Base-by-base conservation (phyloP, 2,888 invertebrate species). In the Hyposoter dolosus region DNA sequence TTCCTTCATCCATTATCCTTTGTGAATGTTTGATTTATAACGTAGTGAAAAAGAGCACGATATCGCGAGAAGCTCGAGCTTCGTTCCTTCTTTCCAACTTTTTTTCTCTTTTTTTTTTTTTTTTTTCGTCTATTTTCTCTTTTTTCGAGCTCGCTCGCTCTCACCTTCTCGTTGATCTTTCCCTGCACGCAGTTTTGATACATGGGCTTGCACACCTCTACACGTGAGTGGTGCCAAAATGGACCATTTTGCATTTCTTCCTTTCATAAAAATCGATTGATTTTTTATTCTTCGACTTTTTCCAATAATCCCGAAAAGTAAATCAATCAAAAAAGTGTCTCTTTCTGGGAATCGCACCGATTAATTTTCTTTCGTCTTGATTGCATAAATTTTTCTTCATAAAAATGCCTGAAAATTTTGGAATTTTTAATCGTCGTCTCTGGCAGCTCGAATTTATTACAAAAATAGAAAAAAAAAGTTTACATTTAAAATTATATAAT, bases 21-120 rank as follows among this genome's bases (percentile, higher is more conserved):
- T 88, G 88, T 88, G 87, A 88, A 88, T 87, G 88, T 88, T 87
- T 88, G 88, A 88, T 88, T 88, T 87, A 88, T 88, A 88, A 88
- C 87, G 80, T 80, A 81, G 83, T 68, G 86, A 86, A 83, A 76
- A 86, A 81, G 80, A 83, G 86, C 80, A 53, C 83, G 86, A 86
- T 86, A 86, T 77, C 86, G 83, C 84, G 82, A 81, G 83, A 80
- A 82, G 71, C 82, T 75, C 77, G 81, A 75, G 47, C 69, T 74
- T 82, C 69, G 60, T 78, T 69, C 63, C 53, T 9, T 50, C 68
- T 53, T 53, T 45, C 56, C 9, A 10, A 19, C 56, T 50, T 50
- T 60, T 60, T 75, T 60, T 45, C 28, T 53, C 65, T 45, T n/a
- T 65, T 65, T 56, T 35, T 63, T 15, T 76, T 23, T 1, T 17